phyloP scores from a whole-genome alignment of 2,113 vertebrate genomes.

The Cervus canadensis region DNA sequence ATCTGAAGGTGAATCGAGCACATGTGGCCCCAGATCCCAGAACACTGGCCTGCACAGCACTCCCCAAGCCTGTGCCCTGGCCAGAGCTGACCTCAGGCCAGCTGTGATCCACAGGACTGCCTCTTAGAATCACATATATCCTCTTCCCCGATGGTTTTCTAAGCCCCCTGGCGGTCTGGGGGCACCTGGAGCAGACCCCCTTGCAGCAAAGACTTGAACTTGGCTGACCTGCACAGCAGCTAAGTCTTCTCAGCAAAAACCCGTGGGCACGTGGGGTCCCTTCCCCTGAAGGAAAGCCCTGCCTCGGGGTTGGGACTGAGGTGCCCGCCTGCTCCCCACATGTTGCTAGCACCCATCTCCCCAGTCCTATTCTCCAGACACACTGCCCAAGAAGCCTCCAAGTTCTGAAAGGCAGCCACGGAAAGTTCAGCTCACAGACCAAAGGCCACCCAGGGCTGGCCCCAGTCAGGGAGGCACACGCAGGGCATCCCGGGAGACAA shows the following conservation, averaged over 20 bases:
- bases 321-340: background rate
- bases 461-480: background rate
- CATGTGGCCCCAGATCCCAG: background rate
- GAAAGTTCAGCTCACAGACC: background rate
- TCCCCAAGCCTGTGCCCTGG: background rate
- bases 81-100: background rate
- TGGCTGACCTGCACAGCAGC: background rate
- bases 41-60: fast-evolving
- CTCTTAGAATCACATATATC: background rate
- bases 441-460: background rate
- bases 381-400: no score
- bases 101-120: background rate
- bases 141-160: background rate
- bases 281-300: background rate
- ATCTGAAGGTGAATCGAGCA: background rate
- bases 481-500: fast-evolving
- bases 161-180: background rate
- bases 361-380: background rate
- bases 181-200: background rate
- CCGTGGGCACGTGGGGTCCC: fast-evolving
- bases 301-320: background rate
- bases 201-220: background rate
- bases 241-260: background rate
- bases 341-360: background rate
- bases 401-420: background rate